These are phyloP conservation scores for Paraescarpia echinospica DNA, from an alignment of 1,140 invertebrate genomes.

Conservation along the genomic window DNA sequence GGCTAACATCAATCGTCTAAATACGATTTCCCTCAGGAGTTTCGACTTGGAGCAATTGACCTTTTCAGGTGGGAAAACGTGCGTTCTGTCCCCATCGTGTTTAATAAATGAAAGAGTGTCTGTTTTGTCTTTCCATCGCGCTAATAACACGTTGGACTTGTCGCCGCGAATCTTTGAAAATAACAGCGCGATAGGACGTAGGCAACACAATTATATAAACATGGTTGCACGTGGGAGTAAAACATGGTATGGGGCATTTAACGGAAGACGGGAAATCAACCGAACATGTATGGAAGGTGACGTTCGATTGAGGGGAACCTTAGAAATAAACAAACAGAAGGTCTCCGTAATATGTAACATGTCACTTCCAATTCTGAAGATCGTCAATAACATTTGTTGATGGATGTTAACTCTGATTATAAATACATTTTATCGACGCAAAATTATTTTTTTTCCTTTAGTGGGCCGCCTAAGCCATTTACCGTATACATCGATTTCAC, in stretches of 20 bases:
- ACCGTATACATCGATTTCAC: no score
- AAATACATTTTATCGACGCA: no score
- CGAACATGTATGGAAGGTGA: no score
- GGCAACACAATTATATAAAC: background rate
- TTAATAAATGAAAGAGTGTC: background rate
- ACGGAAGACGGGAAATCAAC: background rate
- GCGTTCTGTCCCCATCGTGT: background rate
- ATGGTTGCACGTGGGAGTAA: background rate
- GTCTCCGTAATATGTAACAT: no score
- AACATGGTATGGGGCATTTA: background rate
- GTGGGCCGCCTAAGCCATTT: no score
- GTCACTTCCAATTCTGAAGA: no score
- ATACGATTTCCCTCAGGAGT: background rate
- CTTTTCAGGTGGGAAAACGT: background rate
- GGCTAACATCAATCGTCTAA: background rate
- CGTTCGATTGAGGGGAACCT: no score
- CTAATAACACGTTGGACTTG: background rate
- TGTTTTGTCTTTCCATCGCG: background rate
- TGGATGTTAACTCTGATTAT: no score
- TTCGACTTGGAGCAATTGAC: background rate
- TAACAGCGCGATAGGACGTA: background rate
- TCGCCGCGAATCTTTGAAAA: background rate
- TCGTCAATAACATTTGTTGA: no score
- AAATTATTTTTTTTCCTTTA: no score
- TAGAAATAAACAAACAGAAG: no score